These are phyloP conservation scores for Actinostola sp. DNA, from an alignment of 92 coral and sea anemone genomes.

Conservation along the genomic window DNA sequence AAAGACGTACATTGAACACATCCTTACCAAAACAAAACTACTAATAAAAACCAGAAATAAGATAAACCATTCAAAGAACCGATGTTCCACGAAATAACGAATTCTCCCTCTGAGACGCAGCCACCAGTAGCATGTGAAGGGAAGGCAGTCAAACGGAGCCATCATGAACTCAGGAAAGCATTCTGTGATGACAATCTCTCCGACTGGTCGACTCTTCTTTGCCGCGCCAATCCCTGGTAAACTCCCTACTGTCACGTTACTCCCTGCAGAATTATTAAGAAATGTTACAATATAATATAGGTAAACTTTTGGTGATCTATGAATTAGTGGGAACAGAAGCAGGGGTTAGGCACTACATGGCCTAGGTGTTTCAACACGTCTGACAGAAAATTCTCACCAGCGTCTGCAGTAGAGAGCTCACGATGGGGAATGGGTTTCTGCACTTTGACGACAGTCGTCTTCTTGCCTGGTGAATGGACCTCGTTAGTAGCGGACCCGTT, in stretches of 20 bases:
- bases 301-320: neutral
- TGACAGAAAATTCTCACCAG: neutral
- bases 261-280: slow-evolving; percentile 12
- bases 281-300: neutral
- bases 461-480: slow-evolving; percentile 15
- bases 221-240: neutral
- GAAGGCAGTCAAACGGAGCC: slow-evolving; percentile 51
- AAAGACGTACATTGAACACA: too few relatives aligned
- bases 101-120: slow-evolving; percentile 71
- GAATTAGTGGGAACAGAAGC: too few relatives aligned
- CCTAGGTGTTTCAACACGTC: too few relatives aligned
- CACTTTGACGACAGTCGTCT: slow-evolving; percentile 5
- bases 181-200: slow-evolving; percentile 48
- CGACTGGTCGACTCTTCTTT: slow-evolving; percentile 21
- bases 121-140: slow-evolving; percentile 64
- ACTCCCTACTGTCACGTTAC: slow-evolving; percentile 13
- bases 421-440: neutral
- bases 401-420: neutral
- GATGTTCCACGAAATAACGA: slow-evolving; percentile 78
- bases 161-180: slow-evolving; percentile 68
- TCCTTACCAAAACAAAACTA: slow-evolving; percentile 85
- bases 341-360: too few relatives aligned
- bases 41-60: slow-evolving; percentile 77
- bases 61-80: slow-evolving; percentile 96
- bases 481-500: slow-evolving; percentile 52